phyloP scores from a whole-genome alignment of 2,888 invertebrate species.

The Agonopterix alstromeriana region DNA sequence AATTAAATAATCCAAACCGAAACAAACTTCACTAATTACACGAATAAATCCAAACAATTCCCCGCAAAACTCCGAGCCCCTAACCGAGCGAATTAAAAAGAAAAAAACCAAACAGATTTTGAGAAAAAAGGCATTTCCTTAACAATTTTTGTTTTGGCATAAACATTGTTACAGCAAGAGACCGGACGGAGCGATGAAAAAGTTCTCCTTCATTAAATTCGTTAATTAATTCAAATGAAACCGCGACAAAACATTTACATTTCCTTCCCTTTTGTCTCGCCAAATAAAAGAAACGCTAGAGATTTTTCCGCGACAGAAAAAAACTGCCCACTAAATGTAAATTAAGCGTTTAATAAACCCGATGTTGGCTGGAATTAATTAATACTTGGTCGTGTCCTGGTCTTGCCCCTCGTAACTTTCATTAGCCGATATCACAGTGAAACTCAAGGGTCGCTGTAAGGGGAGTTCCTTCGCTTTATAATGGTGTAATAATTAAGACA shows the following conservation, averaged over 20 bases:
- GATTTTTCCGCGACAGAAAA: conserved; percentile 32
- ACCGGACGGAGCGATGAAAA: conserved; percentile 58
- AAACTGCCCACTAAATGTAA: conserved; percentile 59
- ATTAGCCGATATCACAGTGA: conserved; percentile 44
- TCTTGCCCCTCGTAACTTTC: conserved; percentile 48
- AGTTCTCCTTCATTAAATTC: conserved; percentile 71
- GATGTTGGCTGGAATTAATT: conserved; percentile 65
- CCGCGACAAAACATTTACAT: conserved; percentile 71
- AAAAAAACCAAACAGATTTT: conserved; percentile 54
- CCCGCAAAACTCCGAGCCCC: conserved; percentile 45
- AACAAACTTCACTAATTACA: conserved; percentile 75
- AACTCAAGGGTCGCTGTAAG: conserved; percentile 40
- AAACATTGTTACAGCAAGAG: conserved; percentile 66
- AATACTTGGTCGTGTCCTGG: conserved; percentile 60
- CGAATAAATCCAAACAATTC: conserved; percentile 72
- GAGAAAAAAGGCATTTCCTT: conserved; percentile 68
- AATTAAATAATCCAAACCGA: conserved; percentile 63
- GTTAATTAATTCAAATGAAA: conserved; percentile 76
- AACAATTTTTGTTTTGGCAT: conserved; percentile 74
- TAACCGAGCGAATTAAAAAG: conserved; percentile 65
- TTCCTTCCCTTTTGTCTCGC: conserved; percentile 49
- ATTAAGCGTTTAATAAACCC: conserved; percentile 69
- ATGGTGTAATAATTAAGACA: conserved; percentile 72
- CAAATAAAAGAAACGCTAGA: conserved; percentile 53
- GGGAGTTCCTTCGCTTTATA: conserved; percentile 52